Percentiles rank a stretch among this genome's conserved stretches.
These are phyloP conservation scores for Zoanthus sociatus DNA, from an alignment of 92 coral and sea anemone species.

Conservation along the genomic window DNA sequence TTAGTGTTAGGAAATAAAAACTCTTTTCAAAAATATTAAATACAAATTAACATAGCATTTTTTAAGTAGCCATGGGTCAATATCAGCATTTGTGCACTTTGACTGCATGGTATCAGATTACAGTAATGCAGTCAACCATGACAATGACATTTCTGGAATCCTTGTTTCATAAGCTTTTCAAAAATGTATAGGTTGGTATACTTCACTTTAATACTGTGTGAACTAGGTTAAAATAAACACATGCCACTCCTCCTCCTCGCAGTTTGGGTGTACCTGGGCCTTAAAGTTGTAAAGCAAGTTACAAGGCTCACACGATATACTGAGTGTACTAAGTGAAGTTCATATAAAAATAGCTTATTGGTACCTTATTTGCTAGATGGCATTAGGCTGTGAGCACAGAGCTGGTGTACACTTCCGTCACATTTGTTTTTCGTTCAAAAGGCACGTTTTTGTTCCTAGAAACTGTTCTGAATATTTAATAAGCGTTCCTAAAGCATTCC, in stretches of 20 bases:
- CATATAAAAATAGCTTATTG: no score
- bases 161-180: constrained; percentile 33
- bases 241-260: neutral
- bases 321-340: no score
- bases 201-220: neutral
- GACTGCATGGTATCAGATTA: constrained; percentile 32
- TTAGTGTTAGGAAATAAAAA: constrained; percentile 31
- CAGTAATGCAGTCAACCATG: constrained; percentile 6
- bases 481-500: no score
- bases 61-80: constrained; percentile 35
- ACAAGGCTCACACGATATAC: no score
- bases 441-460: no score
- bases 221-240: constrained; percentile 1
- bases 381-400: no score
- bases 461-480: no score
- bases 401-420: no score
- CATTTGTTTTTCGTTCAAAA: no score
- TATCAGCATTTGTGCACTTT: constrained; percentile 36
- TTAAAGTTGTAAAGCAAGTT: no score
- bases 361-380: no score
- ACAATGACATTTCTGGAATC: neutral
- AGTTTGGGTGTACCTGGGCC: no score
- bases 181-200: constrained; percentile 33
- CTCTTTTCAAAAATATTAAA: constrained; percentile 11
- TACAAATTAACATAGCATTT: constrained; percentile 9